Conservation (phyloP, 2,888 invertebrate genomes). For the Anodontia alba region DNA sequence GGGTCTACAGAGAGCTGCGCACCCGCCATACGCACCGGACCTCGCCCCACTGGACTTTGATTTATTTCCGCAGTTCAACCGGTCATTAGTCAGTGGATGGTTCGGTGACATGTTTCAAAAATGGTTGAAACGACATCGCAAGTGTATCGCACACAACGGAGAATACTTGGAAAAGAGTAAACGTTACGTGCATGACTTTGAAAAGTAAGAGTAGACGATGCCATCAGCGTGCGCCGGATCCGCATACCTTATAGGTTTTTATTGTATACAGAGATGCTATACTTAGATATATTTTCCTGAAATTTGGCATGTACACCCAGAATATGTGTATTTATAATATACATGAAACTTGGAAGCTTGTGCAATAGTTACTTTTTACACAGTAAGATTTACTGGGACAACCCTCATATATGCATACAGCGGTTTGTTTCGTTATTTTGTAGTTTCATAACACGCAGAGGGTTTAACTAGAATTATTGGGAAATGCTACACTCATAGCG, state of each 20-base stretch:
- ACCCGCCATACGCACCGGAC: constrained; percentile 16
- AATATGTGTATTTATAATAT: background rate
- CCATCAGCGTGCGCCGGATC: constrained; percentile 2
- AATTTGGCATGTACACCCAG: background rate
- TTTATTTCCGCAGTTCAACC: constrained; percentile 12
- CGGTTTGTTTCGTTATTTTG: too few species aligned
- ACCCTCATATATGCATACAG: too few species aligned
- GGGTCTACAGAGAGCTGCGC: background rate
- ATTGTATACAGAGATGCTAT: background rate
- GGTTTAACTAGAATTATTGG: too few species aligned
- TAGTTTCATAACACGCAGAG: too few species aligned
- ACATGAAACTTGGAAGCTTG: too few species aligned
- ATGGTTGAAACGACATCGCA: background rate
- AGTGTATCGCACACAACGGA: constrained; percentile 18
- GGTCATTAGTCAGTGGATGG: constrained; percentile 21
- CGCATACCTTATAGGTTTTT: background rate
- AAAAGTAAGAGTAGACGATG: background rate
- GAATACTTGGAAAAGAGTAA: constrained; percentile 2
- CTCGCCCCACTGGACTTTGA: constrained; percentile 12
- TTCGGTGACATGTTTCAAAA: constrained; percentile 1
- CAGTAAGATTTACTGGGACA: background rate
- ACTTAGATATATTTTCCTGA: background rate
- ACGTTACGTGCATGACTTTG: background rate
- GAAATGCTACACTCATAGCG: too few species aligned
- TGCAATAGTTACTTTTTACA: too few species aligned